A percentile compares a stretch with the other conserved stretches of the same genome.
These are phyloP conservation scores for Mellivora capensis DNA, from an alignment of 2,113 vertebrate species.

Conservation along the genomic window DNA sequence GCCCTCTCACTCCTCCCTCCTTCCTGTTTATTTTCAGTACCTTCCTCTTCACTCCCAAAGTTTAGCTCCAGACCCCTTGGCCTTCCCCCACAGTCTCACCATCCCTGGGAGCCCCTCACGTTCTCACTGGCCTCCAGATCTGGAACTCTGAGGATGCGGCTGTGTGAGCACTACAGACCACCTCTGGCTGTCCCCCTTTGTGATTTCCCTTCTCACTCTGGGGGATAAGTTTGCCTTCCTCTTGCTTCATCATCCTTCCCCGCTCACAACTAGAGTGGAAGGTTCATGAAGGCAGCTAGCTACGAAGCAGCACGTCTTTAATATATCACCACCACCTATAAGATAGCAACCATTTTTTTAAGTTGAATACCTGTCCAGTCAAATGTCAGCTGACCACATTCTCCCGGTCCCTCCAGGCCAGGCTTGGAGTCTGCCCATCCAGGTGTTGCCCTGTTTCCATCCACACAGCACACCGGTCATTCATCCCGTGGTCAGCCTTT, in stretches of 20 bases:
- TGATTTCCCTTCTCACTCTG: neutral
- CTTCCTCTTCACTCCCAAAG: neutral
- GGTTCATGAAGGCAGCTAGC: neutral
- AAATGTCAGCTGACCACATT: neutral
- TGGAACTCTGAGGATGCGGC: neutral
- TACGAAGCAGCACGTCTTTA: neutral
- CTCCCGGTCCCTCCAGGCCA: neutral
- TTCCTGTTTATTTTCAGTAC: neutral
- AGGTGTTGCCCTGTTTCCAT: fast-evolving
- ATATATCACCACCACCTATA: neutral
- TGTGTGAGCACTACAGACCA: neutral
- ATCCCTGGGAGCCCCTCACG: no score
- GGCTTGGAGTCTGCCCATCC: neutral
- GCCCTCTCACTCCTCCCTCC: neutral
- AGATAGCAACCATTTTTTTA: neutral
- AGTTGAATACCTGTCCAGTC: neutral
- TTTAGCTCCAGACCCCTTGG: neutral
- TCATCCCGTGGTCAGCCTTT: neutral
- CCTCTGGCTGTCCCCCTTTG: neutral
- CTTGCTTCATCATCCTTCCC: neutral
- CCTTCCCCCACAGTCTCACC: neutral
- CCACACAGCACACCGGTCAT: neutral
- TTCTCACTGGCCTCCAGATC: neutral
- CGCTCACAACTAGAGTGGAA: neutral
- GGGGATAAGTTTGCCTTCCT: neutral